phyloP scores from a whole-genome alignment of 2,113 vertebrate genomes.

The Odontesthes bonariensis region DNA sequence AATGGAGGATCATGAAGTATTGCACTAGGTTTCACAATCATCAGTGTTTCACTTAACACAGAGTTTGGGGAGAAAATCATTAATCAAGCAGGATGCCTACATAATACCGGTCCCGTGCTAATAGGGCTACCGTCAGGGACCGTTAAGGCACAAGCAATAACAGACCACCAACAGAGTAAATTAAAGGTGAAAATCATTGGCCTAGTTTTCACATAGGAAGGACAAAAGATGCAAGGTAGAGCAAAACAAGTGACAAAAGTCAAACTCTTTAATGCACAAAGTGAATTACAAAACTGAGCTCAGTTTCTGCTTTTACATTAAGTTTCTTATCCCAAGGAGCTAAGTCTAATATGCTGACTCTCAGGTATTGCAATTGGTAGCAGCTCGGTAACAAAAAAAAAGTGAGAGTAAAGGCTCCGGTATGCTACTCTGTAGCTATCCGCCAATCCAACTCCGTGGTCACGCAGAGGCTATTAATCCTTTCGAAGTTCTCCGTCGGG shows the following conservation, averaged over 20 bases:
- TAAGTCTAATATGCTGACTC: constrained; percentile 41
- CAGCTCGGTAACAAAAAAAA: constrained; percentile 32
- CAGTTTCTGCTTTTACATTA: constrained; percentile 23
- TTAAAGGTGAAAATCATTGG: neutral
- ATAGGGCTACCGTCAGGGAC: constrained; percentile 14
- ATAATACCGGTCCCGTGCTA: constrained; percentile 33
- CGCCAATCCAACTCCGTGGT: no score
- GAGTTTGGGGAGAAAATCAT: constrained; percentile 42
- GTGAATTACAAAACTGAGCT: constrained; percentile 8
- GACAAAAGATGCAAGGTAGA: constrained; percentile 11
- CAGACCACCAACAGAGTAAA: constrained; percentile 1
- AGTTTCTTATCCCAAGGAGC: constrained; percentile 36
- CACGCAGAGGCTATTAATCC: no score
- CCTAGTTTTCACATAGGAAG: neutral
- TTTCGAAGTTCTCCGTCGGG: no score
- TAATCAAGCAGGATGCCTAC: constrained; percentile 58
- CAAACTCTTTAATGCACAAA: neutral
- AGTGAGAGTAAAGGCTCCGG: constrained; percentile 13
- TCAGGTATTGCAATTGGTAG: constrained; percentile 32
- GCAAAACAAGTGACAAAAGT: constrained; percentile 15
- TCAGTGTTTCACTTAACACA: constrained; percentile 37
- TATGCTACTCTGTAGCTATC: no score
- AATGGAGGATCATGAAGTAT: constrained; percentile 32
- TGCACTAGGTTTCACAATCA: constrained; percentile 5
- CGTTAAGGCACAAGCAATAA: constrained; percentile 29